A percentile compares a stretch with the other conserved stretches of the same genome.
Evolutionary conservation across 1,140 invertebrate species (phyloP).

Genomic region (Phthorimaea operculella): DNA sequence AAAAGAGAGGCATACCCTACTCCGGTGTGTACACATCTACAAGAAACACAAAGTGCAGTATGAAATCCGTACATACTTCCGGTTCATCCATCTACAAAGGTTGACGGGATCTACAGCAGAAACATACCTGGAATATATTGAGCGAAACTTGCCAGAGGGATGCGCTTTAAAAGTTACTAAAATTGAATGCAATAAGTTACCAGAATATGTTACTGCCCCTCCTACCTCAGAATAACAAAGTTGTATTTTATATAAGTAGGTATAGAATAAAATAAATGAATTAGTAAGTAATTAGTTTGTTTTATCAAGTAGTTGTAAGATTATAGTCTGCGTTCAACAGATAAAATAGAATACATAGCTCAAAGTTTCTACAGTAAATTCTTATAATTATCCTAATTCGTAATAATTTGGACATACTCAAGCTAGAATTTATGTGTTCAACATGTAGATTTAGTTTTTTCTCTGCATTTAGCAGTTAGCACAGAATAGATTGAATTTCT

Average conservation of each 20-base stretch:
- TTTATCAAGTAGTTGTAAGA: no score
- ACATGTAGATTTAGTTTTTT: no score
- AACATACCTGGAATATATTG: constrained; percentile 96
- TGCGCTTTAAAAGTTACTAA: constrained; percentile 95
- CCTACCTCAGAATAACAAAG: constrained; percentile 29
- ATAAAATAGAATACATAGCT: no score
- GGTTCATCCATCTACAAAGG: constrained; percentile 83
- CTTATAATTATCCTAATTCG: no score
- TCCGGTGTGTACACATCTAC: constrained; percentile 91
- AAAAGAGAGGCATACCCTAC: constrained; percentile 80
- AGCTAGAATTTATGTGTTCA: no score
- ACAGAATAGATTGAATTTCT: no score
- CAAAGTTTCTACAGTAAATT: no score
- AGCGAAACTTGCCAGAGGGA: constrained; percentile 97
- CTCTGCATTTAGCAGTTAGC: no score
- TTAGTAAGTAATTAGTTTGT: no score
- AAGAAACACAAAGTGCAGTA: constrained; percentile 97
- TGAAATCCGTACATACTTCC: constrained; percentile 93
- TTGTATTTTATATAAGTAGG: not conserved
- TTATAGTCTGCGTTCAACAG: no score
- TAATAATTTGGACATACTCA: no score
- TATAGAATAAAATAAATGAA: constrained; percentile 1
- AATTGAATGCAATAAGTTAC: constrained; percentile 72
- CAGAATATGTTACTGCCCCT: constrained; percentile 65
- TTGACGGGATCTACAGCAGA: constrained; percentile 95